These are phyloP conservation scores for Atta cephalotes DNA, from an alignment of 1,140 invertebrate genomes.

Conservation along the genomic window DNA sequence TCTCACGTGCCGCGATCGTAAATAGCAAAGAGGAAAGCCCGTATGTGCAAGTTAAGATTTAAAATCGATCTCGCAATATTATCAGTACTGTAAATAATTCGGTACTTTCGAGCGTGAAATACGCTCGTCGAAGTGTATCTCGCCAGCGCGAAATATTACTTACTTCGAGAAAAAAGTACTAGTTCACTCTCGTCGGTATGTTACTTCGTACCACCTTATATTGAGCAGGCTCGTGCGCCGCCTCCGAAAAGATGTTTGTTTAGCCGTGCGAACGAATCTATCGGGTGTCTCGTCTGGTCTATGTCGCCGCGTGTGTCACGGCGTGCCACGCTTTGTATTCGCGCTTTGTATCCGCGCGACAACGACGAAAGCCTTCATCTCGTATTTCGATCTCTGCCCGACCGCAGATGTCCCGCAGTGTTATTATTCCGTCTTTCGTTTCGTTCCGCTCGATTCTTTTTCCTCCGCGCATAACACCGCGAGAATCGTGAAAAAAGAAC, in stretches of 20 bases:
- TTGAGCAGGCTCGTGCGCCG: constrained; percentile 7
- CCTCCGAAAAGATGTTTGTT: constrained; percentile 59
- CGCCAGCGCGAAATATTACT: constrained; percentile 38
- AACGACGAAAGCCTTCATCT: constrained; percentile 66
- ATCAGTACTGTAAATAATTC: constrained; percentile 50
- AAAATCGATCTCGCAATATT: constrained; percentile 58
- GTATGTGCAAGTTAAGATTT: constrained; percentile 37
- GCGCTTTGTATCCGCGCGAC: constrained; percentile 57
- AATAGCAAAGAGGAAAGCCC: neutral
- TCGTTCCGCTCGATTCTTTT: constrained; percentile 49
- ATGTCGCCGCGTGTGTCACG: constrained; percentile 45
- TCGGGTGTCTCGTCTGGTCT: constrained; percentile 59
- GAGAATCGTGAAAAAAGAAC: constrained; percentile 31
- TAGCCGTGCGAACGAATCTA: constrained; percentile 67
- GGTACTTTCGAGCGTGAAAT: constrained; percentile 37
- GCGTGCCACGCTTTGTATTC: constrained; percentile 61
- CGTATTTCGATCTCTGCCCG: constrained; percentile 72
- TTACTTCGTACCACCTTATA: neutral
- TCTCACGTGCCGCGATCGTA: constrained; percentile 24
- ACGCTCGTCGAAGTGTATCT: constrained; percentile 30
- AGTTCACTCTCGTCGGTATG: constrained; percentile 11
- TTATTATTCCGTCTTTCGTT: constrained; percentile 69
- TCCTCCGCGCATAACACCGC: constrained; percentile 45
- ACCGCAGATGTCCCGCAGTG: constrained; percentile 76
- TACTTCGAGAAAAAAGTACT: constrained; percentile 33